Base-by-base conservation (phyloP, 92 coral and sea anemone genomes). In the Muricea muricata region DNA sequence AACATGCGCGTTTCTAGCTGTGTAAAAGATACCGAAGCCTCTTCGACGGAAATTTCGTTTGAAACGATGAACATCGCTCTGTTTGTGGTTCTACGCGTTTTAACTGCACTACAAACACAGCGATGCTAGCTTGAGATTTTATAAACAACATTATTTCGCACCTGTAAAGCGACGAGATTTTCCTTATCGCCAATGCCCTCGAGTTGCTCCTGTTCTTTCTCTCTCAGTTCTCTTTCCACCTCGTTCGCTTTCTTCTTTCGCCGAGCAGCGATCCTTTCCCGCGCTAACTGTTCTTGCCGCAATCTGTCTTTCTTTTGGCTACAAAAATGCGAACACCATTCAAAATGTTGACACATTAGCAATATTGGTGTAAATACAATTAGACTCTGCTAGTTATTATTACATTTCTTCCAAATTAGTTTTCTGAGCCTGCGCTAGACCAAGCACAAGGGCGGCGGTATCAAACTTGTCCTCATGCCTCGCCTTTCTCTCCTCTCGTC, bases 401-500 rank as follows among this genome's bases (percentile, higher is more conserved):
- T 84, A 96, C 99, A 85, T 86, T 84, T 84, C 90, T 14, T 89
- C 91, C 79, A 96, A 83, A 86, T 93, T 92, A 17, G 97, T 87
- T 81, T 96, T 95, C 77, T 91, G 91, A 8, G 97, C 92, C 88
- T 94, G 98, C 20, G 94, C 99, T 13, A 93, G 90, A 2, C 98
- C 97, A 81, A 96, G 83, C 58, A 93, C 93, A 65, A 96, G 89
- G 66, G 97, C 99, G 20, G 99, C 97, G 47, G 87, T 89, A 66
- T 92, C 92, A 84, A 93, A 96, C 17, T 91, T 85, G 84, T 91
- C 94, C 79, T 96, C 99, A 65, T 92, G 94, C 21, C 97, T 89
- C 26, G 99, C 99, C 21, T 95, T 96, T 8, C 99, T 85, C 79
- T 93, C 98, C 42, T 96, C 98, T 12, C 97, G 88, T 32, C 91